These are phyloP conservation scores for Enteromius mattozi DNA, from an alignment of 2,797 vertebrate species.

Conservation along the genomic window DNA sequence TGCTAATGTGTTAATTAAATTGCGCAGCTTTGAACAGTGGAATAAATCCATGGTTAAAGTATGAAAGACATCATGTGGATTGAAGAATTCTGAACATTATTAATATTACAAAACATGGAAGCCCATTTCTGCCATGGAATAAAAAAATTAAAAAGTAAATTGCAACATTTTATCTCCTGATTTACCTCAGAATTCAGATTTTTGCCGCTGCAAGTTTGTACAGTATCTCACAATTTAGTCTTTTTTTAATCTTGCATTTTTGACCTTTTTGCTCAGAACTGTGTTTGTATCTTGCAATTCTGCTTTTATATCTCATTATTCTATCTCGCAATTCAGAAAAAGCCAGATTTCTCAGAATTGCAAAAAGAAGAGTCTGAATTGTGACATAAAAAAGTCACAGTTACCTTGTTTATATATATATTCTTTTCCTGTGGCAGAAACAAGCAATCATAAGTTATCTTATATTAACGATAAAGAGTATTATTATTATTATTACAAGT, in stretches of 20 bases:
- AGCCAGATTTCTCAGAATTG: background rate
- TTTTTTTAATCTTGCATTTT: background rate
- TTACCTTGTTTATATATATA: background rate
- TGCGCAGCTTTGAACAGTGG: background rate
- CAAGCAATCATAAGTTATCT: background rate
- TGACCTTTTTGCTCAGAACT: background rate
- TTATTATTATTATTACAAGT: background rate
- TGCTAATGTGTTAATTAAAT: slow-evolving; percentile 2
- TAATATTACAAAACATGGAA: background rate
- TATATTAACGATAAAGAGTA: background rate
- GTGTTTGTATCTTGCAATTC: background rate
- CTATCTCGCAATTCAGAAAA: background rate
- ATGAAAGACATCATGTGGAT: background rate
- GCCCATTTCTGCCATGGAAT: background rate
- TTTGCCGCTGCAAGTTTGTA: background rate
- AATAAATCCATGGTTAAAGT: background rate
- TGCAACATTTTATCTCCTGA: background rate
- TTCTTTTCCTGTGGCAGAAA: background rate
- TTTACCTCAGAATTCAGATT: background rate
- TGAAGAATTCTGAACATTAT: background rate
- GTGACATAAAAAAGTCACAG: background rate
- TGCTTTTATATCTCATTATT: background rate
- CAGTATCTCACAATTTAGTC: background rate
- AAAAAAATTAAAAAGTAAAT: background rate
- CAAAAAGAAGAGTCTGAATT: background rate